phyloP scores from a whole-genome alignment of 1,140 invertebrate species.

The Asbolus verrucosus region DNA sequence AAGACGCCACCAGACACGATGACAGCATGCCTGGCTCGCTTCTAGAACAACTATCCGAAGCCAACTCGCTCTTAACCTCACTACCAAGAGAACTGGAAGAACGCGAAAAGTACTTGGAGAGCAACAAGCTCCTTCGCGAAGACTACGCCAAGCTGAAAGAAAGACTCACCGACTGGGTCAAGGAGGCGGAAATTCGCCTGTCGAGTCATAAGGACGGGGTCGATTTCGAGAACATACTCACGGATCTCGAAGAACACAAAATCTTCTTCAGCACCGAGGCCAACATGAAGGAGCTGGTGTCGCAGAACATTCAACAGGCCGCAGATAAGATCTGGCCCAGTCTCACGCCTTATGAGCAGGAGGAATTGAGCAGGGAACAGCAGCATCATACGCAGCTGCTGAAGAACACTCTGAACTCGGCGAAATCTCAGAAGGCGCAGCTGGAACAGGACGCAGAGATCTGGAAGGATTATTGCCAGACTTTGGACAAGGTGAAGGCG shows the following conservation, averaged over 20 bases:
- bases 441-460: constrained; percentile 82
- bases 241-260: constrained; percentile 88
- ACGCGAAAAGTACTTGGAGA: constrained; percentile 81
- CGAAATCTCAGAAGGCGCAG: constrained; percentile 79
- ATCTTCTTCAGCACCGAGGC: constrained; percentile 84
- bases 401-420: constrained; percentile 85
- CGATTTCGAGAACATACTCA: constrained; percentile 86
- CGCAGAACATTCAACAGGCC: constrained; percentile 83
- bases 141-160: constrained; percentile 79
- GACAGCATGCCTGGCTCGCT: constrained; percentile 82
- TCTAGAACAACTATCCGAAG: constrained; percentile 86
- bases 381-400: constrained; percentile 81
- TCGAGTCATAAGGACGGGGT: constrained; percentile 84
- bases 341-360: constrained; percentile 80
- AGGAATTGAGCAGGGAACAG: constrained; percentile 82
- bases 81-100: constrained; percentile 84
- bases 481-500: constrained; percentile 79
- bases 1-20: constrained; percentile 77
- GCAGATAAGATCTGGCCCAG: constrained; percentile 91
- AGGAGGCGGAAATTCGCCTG: constrained; percentile 83
- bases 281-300: constrained; percentile 82
- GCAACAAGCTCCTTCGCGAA: constrained; percentile 81
- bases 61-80: constrained; percentile 79
- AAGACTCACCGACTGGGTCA: constrained; percentile 87
- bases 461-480: constrained; percentile 84